Evolutionary conservation across 2,888 invertebrate genomes (phyloP), one percentile per base, ranked within the genome.

Genomic region (Conops quadrifasciatus): DNA sequence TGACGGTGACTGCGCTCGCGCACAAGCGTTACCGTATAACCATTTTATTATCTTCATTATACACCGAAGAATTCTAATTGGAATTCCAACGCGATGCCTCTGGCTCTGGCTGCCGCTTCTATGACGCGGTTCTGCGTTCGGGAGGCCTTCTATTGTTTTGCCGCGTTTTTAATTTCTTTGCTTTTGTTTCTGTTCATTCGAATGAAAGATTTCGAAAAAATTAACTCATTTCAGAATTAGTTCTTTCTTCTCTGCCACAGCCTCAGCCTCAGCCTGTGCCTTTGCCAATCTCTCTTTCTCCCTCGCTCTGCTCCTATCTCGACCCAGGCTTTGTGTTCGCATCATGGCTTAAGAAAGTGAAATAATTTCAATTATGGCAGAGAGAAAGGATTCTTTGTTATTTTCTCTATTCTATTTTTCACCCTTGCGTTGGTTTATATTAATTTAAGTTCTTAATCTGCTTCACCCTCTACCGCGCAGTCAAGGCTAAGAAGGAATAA

Each of bases 21-120:
- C 7, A 3, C 19, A 3, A 49, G 49, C 49, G 5, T 19, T 19
- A 16, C 53, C 53, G 19, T 21, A 51, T 60, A 72, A 74, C 72
- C 63, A 74, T 74, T 74, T 74, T 73, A 72, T 74, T 74, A 73
- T 71, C 59, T 71, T 74, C 72, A 74, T 74, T 73, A 66, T 71
- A 65, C 65, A 47, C 53, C 68, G 36, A 70, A 67, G 72, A 74
- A 74, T 72, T 73, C 74, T 71, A 71, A 74, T 74, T 74, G 67
- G 68, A 71, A 72, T 74, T 74, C 74, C 74, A 66, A 47, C 64
- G 63, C 53, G 73, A 53, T 62, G 45, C 59, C 49, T 7, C 49
- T 30, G 49, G 43, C 47, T 21, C 43, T 65, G 65, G 15, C 30
- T 36, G 58, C 58, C 2, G 36, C 59, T 30, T n/a, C 62, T 24